Conservation (phyloP, 1,140 invertebrate genomes). For the Lasaia peninsularis region DNA sequence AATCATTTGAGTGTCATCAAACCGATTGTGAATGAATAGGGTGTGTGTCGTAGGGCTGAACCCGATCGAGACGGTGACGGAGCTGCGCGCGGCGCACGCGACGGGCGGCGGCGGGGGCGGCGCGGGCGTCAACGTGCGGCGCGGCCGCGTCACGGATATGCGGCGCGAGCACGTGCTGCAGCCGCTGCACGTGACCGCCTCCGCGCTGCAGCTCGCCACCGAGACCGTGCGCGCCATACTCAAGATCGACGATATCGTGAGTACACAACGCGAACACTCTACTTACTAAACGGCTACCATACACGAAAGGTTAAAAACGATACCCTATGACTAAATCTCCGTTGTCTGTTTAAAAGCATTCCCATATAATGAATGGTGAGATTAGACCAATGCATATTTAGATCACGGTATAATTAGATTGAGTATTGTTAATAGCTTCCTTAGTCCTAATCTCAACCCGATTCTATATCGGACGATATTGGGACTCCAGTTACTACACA, state of each 20-base stretch:
- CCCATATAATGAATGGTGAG: too few species aligned
- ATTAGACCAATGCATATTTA: too few species aligned
- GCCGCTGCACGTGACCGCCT: constrained; percentile 95
- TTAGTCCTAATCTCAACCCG: too few species aligned
- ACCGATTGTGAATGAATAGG: neutral
- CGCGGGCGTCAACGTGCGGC: constrained; percentile 97
- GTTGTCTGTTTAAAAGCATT: too few species aligned
- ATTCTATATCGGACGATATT: too few species aligned
- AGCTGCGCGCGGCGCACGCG: constrained; percentile 96
- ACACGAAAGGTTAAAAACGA: too few species aligned
- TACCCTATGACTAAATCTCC: too few species aligned
- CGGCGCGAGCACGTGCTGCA: constrained; percentile 98
- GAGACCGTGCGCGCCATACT: constrained; percentile 98
- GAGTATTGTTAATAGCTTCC: too few species aligned
- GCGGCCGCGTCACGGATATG: constrained; percentile 97
- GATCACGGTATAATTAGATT: too few species aligned
- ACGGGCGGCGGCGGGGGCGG: constrained; percentile 89
- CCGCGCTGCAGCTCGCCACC: constrained; percentile 95
- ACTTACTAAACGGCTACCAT: too few species aligned
- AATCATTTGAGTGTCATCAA: too few species aligned
- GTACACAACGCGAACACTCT: constrained; percentile 35
- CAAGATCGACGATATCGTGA: constrained; percentile 99
- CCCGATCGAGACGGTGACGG: constrained; percentile 97
- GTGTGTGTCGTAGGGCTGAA: constrained; percentile 84
- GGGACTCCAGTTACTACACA: too few species aligned